Evolutionary conservation across 1,140 invertebrate species (phyloP), one percentile per base, ranked within the genome.

Genomic region (Drosophila parabipectinata): DNA sequence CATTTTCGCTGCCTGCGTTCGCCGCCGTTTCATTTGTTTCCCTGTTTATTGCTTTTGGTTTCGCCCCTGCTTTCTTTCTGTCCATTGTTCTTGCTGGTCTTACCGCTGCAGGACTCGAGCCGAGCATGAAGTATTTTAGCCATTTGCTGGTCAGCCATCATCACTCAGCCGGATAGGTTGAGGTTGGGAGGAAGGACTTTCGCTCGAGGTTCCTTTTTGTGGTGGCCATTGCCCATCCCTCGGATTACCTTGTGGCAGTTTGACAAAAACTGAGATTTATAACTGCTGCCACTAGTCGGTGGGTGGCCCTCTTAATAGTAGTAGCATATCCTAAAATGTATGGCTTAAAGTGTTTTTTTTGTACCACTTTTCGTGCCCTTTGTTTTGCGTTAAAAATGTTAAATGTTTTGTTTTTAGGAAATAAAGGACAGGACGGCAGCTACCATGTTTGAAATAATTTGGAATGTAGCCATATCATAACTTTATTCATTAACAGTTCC

Each of bases 71-170:
- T 63, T 55, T 4, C 18, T 50, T 45, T 32, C 39, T 73, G 26
- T 24, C 14, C 52, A 59, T 64, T 69, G 77, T 52, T 53, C 58
- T 59, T 15, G 48, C 18, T 69, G 55, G 24, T 60, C 15, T 24
- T 24, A 53, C 53, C 53, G 39, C 44, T 60, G 50, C 62, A 77
- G 81, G 69, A 85, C 66, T 80, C 87, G 47, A 59, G 72, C 82
- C 34, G 34, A 32, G 32, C 32, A 74, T 85, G 73, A 85, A 85
- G 82, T 81, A 81, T 87, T 75, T 87, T 75, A 67, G 82, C 77
- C 82, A 81, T 85, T 85, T 87, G 60, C 74, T 87, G 77, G 77
- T 82, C 79, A 82, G 53, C 71, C 74, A 75, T 71, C 72, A 79
- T 64, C 77, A 57, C 61, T 87, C 75, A 72, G 56, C 24, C 32